phyloP scores from a whole-genome alignment of 2,113 vertebrate genomes.

The Grammomys surdaster region DNA sequence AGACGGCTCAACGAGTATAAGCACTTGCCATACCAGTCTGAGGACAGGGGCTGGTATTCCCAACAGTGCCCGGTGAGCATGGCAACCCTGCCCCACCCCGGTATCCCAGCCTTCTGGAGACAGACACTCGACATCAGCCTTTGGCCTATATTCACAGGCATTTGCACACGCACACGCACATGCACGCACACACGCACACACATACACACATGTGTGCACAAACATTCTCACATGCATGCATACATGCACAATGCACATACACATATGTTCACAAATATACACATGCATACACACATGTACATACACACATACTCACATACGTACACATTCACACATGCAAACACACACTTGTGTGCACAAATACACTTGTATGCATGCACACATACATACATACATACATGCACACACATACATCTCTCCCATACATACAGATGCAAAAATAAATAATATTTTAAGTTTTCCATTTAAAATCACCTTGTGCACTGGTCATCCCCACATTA shows the following conservation, averaged over 20 bases:
- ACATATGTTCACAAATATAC: background rate
- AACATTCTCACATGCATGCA: too few relatives aligned
- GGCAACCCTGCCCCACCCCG: fast-evolving
- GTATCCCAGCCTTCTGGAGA: background rate
- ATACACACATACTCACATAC: background rate
- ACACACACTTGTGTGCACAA: background rate
- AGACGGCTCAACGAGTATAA: background rate
- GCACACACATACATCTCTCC: too few relatives aligned
- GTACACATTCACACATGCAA: too few relatives aligned
- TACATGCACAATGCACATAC: too few relatives aligned
- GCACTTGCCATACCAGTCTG: too few relatives aligned
- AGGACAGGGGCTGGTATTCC: background rate
- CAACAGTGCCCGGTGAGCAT: background rate
- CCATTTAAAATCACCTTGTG: background rate
- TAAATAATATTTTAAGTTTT: background rate
- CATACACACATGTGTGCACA: too few relatives aligned
- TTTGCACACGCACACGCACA: too few relatives aligned
- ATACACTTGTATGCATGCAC: too few relatives aligned
- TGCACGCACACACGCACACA: too few relatives aligned
- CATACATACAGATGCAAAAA: background rate
- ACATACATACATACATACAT: too few relatives aligned
- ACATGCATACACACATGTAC: background rate
- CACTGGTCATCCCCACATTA: background rate
- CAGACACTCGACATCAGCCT: background rate
- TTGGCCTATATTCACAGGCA: background rate